Evolutionary conservation across 2,888 invertebrate genomes (phyloP), one percentile per base, ranked within the genome.

Genomic region (Phyllotreta cruciferae): DNA sequence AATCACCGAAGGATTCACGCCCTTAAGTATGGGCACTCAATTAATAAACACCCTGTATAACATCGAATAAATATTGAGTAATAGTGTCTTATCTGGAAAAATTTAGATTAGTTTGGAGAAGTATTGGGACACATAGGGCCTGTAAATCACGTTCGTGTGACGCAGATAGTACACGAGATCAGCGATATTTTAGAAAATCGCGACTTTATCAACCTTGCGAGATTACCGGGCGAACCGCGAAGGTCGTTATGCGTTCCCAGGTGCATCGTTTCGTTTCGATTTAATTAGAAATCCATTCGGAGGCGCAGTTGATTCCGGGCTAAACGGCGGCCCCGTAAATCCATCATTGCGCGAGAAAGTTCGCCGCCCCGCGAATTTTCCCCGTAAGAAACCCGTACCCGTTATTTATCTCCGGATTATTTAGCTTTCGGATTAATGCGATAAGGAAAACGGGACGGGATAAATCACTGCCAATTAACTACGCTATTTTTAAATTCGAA

Each of bases 251-350:
- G 24, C 14, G 35, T 35, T 49, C 49, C 49, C 49, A 49, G 49
- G 49, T 49, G 49, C 49, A 49, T 49, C 49, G 36, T 49, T 49
- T 36, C 24, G 24, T 49, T 49, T 49, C 35, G 36, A 35, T 36
- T 49, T 49, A 49, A 49, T 49, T 49, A 49, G 49, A 49, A 49
- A 49, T 49, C 34, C 49, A 49, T 49, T 35, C 36, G 49, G 10
- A 47, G n/a, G 24, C 14, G 7, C 6, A 35, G 49, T 49, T 49
- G 49, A 49, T 35, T 49, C 36, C 34, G 49, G n/a, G 36, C 35
- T 49, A 36, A 49, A 49, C 8, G 49, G 10, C 49, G 49, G n/a
- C n/a, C 34, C 34, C 49, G 36, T 49, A 49, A 49, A 49, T 49
- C 36, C 49, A 49, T 49, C 49, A 49, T 49, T 49, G 1, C 35